phyloP scores from a whole-genome alignment of 2,113 vertebrate species.

The Picathartes gymnocephalus region DNA sequence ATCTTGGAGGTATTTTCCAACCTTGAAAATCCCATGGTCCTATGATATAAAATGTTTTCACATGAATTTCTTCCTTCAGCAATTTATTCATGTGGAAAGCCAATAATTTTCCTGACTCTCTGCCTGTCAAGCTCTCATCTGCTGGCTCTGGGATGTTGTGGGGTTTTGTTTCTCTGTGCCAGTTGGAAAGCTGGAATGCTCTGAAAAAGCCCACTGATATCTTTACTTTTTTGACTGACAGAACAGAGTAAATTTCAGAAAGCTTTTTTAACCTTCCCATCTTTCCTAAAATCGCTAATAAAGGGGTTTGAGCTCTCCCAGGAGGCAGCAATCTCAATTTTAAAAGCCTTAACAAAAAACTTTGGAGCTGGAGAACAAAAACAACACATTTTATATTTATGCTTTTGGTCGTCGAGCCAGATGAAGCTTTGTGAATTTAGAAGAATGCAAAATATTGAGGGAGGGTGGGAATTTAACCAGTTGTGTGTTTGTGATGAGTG shows the following conservation, averaged over 20 bases:
- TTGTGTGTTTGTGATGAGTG: rapidly evolving
- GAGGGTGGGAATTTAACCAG: neutral
- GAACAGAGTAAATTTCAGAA: neutral
- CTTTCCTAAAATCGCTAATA: neutral
- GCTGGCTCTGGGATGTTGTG: neutral
- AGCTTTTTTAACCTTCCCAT: neutral
- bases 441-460: neutral
- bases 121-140: neutral
- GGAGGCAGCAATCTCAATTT: neutral
- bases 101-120: neutral
- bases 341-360: neutral
- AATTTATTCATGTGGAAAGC: neutral
- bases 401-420: neutral
- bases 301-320: neutral
- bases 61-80: neutral
- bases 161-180: neutral
- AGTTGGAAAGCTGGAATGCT: neutral
- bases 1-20: neutral
- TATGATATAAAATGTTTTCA: neutral
- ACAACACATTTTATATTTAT: neutral
- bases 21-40: neutral
- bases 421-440: neutral
- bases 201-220: neutral
- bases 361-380: neutral
- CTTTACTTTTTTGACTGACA: neutral